These are phyloP conservation scores for Enteromius anoplus DNA, from an alignment of 2,797 vertebrate genomes.

Conservation along the genomic window DNA sequence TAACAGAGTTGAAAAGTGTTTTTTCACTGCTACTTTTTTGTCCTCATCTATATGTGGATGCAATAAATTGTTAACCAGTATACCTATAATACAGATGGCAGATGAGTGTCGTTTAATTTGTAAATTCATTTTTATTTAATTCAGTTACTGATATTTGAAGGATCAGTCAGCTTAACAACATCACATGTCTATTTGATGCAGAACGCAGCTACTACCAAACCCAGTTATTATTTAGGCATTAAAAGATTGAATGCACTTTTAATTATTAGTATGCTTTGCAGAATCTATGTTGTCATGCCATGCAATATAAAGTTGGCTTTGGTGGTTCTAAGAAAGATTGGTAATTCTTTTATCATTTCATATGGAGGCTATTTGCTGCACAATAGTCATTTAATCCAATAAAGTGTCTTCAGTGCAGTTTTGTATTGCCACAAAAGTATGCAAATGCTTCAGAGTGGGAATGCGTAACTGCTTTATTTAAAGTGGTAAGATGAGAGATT, in stretches of 20 bases:
- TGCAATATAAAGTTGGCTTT: neutral
- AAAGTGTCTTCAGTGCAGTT: slow-evolving; percentile 10
- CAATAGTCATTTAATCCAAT: neutral
- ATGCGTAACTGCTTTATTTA: slow-evolving; percentile 9
- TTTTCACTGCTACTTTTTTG: neutral
- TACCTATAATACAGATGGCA: neutral
- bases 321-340: neutral
- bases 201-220: neutral
- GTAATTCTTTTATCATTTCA: neutral
- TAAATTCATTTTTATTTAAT: neutral
- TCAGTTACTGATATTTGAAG: neutral
- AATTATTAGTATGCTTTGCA: neutral
- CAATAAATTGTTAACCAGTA: neutral
- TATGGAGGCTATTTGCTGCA: neutral
- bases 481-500: slow-evolving; percentile 40
- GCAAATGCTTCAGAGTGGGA: neutral
- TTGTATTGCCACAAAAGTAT: neutral
- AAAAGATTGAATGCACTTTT: neutral
- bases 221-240: neutral
- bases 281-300: neutral
- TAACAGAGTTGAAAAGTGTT: neutral
- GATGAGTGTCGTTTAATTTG: too few species aligned
- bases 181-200: neutral
- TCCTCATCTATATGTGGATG: neutral
- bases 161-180: neutral